A percentile compares a stretch with the other conserved stretches of the same genome.
Conservation (phyloP, 2,888 invertebrate species). For the Saturnia japonica region DNA sequence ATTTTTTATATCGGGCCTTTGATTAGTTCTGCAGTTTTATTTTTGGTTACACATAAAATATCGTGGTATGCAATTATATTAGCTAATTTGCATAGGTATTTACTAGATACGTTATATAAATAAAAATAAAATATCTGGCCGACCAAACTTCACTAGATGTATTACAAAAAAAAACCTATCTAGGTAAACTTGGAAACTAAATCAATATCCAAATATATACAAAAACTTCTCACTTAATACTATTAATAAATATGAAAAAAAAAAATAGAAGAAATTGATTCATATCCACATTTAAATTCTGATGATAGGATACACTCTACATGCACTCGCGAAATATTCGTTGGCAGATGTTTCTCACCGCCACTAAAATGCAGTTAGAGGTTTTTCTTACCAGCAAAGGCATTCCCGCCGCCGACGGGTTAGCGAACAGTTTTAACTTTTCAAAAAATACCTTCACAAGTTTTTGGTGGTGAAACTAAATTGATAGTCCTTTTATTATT, state of each 20-base stretch:
- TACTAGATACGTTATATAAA: background rate
- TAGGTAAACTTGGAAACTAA: too few relatives aligned
- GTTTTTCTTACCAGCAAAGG: conserved; percentile 53
- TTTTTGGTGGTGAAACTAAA: conserved; percentile 11
- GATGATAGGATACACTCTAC: background rate
- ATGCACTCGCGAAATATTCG: conserved; percentile 54
- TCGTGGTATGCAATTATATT: background rate
- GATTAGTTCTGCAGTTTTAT: background rate
- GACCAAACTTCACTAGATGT: too few relatives aligned
- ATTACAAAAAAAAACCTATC: too few relatives aligned
- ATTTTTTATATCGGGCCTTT: too few relatives aligned
- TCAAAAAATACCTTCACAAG: conserved; percentile 27
- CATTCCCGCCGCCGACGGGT: conserved; percentile 57
- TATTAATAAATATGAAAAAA: too few relatives aligned
- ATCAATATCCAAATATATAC: too few relatives aligned
- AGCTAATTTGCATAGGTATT: background rate
- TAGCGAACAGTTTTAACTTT: conserved; percentile 60
- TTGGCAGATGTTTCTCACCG: conserved; percentile 51
- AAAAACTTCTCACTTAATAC: too few relatives aligned
- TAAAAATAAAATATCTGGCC: too few relatives aligned
- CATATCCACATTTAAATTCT: conserved; percentile 3
- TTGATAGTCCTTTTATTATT: background rate
- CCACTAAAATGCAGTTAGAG: conserved; percentile 57
- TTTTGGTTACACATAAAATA: background rate
- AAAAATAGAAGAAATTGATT: background rate